Evolutionary conservation across 2,888 invertebrate species (phyloP).

Genomic region (Pedicia rivosa): DNA sequence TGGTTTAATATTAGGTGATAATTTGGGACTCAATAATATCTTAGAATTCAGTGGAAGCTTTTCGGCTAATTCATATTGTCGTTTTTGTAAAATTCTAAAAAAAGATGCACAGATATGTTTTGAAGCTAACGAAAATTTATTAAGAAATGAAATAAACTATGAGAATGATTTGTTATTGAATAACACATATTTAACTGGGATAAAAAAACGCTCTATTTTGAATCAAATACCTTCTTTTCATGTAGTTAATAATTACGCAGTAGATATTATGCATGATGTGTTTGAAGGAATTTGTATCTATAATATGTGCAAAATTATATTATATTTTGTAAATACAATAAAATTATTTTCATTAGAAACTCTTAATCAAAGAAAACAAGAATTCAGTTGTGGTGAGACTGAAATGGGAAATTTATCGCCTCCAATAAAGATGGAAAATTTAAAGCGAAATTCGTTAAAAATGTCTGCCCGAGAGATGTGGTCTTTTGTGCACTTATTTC

Average conservation of each 20-base stretch:
- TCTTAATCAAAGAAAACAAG: slow-evolving; percentile 3
- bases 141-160: neutral
- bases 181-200: neutral
- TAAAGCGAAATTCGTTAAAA: neutral
- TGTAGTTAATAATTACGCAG: slow-evolving; percentile 5
- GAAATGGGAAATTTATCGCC: slow-evolving; percentile 8
- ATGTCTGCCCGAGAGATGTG: slow-evolving; percentile 1
- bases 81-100: slow-evolving; percentile 3
- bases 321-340: slow-evolving; percentile 3
- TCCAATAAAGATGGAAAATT: neutral
- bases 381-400: slow-evolving; percentile 8
- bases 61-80: neutral
- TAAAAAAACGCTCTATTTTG: slow-evolving; percentile 1
- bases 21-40: slow-evolving; percentile 2
- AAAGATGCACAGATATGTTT: neutral
- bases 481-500: slow-evolving; percentile 3
- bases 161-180: neutral
- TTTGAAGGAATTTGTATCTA: slow-evolving; percentile 6
- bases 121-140: neutral
- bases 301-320: slow-evolving; percentile 3
- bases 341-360: neutral
- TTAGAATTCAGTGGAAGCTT: neutral
- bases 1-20: slow-evolving; percentile 1
- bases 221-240: slow-evolving; percentile 5
- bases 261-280: slow-evolving; percentile 8